Conservation (phyloP, 2,113 vertebrate genomes). For the Progne subis region DNA sequence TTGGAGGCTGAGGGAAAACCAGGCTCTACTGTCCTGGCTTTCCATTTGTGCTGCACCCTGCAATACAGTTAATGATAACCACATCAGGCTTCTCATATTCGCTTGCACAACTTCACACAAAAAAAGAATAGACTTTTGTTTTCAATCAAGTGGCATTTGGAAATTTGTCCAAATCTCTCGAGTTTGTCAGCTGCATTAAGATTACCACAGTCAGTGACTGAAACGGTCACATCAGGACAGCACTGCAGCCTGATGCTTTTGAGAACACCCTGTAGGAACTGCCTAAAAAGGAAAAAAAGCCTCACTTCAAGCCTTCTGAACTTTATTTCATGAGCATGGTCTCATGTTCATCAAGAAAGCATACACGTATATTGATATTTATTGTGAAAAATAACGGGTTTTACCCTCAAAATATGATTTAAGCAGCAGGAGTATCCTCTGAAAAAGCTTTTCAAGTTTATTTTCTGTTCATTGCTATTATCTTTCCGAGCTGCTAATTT, state of each 20-base stretch:
- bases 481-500: not conserved
- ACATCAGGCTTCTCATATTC: not conserved
- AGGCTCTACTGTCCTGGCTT: not conserved
- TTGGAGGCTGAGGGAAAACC: not conserved
- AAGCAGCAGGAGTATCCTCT: not conserved
- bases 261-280: not conserved
- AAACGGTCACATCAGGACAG: not conserved
- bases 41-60: not conserved
- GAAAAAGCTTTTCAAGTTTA: not conserved
- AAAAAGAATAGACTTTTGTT: not conserved
- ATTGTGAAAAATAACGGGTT: not conserved
- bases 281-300: not conserved
- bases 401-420: not conserved
- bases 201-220: not conserved
- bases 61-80: not conserved
- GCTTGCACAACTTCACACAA: not conserved
- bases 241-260: not conserved
- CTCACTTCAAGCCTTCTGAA: not conserved
- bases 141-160: not conserved
- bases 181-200: not conserved
- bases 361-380: accelerated
- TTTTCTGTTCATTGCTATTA: not conserved
- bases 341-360: not conserved
- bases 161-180: not conserved
- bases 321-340: not conserved